These are phyloP conservation scores for Aradus depressus DNA, from an alignment of 2,888 invertebrate species.

Conservation along the genomic window DNA sequence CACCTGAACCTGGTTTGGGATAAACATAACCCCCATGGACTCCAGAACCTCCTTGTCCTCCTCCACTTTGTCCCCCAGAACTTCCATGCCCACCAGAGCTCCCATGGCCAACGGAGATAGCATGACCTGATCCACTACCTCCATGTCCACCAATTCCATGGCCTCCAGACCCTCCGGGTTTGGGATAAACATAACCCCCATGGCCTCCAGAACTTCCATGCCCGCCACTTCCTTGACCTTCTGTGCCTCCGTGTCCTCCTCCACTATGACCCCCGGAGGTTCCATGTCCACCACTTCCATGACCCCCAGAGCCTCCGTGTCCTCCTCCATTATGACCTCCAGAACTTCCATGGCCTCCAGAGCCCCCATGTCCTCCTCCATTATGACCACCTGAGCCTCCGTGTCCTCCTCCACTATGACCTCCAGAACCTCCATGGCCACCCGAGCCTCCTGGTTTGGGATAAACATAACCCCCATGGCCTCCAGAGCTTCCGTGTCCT, in stretches of 20 bases:
- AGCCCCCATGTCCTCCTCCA: background rate
- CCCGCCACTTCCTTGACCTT: background rate
- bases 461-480: background rate
- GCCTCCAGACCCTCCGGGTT: too few species aligned
- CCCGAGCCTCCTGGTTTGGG: background rate
- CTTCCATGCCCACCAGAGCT: background rate
- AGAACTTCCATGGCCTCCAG: background rate
- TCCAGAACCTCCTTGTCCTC: background rate
- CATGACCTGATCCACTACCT: too few species aligned
- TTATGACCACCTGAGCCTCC: slow-evolving; percentile 1
- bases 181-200: too few species aligned
- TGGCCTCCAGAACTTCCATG: background rate
- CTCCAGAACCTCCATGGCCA: slow-evolving; percentile 5
- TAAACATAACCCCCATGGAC: slow-evolving; percentile 1
- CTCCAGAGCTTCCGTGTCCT: background rate
- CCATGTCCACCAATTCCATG: background rate
- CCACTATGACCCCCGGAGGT: background rate
- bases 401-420: too few species aligned
- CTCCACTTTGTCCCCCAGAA: background rate
- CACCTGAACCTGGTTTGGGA: too few species aligned
- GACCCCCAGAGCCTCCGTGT: background rate
- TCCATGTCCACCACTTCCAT: background rate
- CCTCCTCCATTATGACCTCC: background rate
- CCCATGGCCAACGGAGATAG: too few species aligned
- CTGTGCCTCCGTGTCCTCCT: background rate